A percentile compares a stretch with the other conserved stretches of the same genome.
phyloP scores from a whole-genome alignment of 2,797 vertebrate species.

The Falco peregrinus region DNA sequence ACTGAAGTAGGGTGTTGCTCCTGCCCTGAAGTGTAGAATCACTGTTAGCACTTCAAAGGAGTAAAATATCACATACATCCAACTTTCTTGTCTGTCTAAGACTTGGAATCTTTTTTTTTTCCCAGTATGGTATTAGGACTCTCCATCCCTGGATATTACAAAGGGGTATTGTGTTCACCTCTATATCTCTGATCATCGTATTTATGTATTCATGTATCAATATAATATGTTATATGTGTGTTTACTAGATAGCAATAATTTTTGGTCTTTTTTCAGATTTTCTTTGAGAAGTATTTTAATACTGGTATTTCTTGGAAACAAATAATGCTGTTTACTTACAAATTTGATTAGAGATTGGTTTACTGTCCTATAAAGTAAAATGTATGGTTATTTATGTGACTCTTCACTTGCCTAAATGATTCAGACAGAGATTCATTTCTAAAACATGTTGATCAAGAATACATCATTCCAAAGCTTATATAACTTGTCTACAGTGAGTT shows the following conservation, averaged over 20 bases:
- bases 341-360: conserved; percentile 49
- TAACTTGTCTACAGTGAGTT: conserved; percentile 4
- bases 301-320: conserved; percentile 22
- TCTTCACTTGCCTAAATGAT: conserved; percentile 34
- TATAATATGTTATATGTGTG: not conserved
- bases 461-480: conserved; percentile 1
- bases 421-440: conserved; percentile 18
- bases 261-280: not conserved
- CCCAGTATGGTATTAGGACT: not conserved
- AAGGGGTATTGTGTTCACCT: not conserved
- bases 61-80: not conserved
- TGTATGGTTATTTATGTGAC: conserved; percentile 24
- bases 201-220: not conserved
- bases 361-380: conserved; percentile 29
- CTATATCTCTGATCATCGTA: not conserved
- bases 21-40: not conserved
- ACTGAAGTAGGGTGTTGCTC: not conserved
- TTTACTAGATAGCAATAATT: not conserved
- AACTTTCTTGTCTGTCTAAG: not conserved
- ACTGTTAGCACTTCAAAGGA: not conserved
- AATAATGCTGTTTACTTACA: conserved; percentile 24
- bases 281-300: not conserved
- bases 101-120: not conserved
- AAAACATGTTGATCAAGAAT: conserved; percentile 29
- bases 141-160: not conserved